Evolutionary conservation across 2,113 vertebrate genomes (phyloP).

Genomic region (Potamarius usumacintae): DNA sequence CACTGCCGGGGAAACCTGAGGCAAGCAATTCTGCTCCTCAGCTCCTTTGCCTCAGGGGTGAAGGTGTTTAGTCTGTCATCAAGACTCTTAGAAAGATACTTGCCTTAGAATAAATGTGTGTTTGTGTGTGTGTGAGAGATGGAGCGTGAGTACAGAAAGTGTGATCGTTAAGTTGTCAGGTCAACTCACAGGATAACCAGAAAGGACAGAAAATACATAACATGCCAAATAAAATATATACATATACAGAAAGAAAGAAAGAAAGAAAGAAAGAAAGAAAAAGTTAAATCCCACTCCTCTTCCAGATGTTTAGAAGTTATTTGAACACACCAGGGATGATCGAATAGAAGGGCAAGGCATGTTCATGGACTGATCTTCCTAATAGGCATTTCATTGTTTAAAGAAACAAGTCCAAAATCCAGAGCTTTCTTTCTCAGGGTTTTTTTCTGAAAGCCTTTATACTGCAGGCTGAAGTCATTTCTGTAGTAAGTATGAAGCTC

Average conservation of each 20-base stretch:
- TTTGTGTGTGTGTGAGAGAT: not conserved
- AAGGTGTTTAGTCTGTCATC: slow-evolving; percentile 34
- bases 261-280: not conserved
- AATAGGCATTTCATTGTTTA: slow-evolving; percentile 58
- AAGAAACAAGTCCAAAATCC: slow-evolving; percentile 53
- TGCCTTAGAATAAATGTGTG: not conserved
- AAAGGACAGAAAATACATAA: not conserved
- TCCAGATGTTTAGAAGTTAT: slow-evolving; percentile 45
- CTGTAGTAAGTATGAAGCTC: slow-evolving; percentile 61
- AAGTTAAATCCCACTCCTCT: slow-evolving; percentile 31
- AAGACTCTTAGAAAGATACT: slow-evolving; percentile 18
- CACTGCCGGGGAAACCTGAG: slow-evolving; percentile 21
- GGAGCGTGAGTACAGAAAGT: not conserved
- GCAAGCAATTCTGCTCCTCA: slow-evolving; percentile 1
- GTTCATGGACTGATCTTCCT: slow-evolving; percentile 48
- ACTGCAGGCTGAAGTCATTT: slow-evolving; percentile 55
- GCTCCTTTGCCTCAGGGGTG: slow-evolving; percentile 27
- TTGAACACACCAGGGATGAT: slow-evolving; percentile 39
- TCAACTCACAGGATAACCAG: not conserved
- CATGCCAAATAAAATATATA: not conserved
- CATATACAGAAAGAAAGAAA: not conserved
- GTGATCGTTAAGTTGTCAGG: not conserved
- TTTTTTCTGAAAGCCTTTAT: slow-evolving; percentile 54
- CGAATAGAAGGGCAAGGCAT: slow-evolving; percentile 56
- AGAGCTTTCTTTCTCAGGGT: slow-evolving; percentile 57